Evolutionary conservation across 1,140 invertebrate species (phyloP), one percentile per base, ranked within the genome.

Genomic region (Anoplophora glabripennis): DNA sequence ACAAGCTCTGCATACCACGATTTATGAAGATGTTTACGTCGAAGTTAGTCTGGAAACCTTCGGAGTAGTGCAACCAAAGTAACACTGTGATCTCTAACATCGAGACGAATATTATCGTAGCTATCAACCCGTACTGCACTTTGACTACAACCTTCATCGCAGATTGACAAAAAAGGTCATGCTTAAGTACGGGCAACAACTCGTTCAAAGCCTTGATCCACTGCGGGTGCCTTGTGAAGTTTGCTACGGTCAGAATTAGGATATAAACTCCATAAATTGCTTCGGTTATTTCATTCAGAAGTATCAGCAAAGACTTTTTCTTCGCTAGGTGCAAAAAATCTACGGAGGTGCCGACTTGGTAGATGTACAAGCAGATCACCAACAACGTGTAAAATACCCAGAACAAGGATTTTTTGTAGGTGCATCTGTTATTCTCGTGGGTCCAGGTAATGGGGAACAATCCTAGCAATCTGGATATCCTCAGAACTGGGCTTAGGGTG

Each of bases 211-310:
- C 53, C 17, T 63, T 48, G 3, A 69, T 53, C 49, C 63, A 67
- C 36, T 61, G 59, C 0, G 64, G 61, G 18, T 52, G 58, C 11
- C 65, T 48, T n/a, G 61, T 18, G 1, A 70, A 51, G 45, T 61
- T 65, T 1, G 61, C 15, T 0, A 61, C 3, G 3, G 57, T 64
- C 11, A 71, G 28, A 7, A 63, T 40, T 0, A 66, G 28, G 7
- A 66, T 51, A 46, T 66, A 69, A 18, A 65, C 37, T 7, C 56
- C 53, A 53, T 71, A 71, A 7, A 69, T 53, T 5, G 66, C 63
- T 42, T 71, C 65, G 7, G 66, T 72, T 33, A 72, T 60, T n/a
- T 57, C 48, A 11, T 53, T 65, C 4, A 72, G 41, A 12, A 72
- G 45, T 17, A 60, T 53, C 9, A 65, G 64, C 14, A 72, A 53